A percentile compares a stretch with the other conserved stretches of the same genome.
These are phyloP conservation scores for Tryphoninae sp. DNA, from an alignment of 2,888 invertebrate species.

Conservation along the genomic window DNA sequence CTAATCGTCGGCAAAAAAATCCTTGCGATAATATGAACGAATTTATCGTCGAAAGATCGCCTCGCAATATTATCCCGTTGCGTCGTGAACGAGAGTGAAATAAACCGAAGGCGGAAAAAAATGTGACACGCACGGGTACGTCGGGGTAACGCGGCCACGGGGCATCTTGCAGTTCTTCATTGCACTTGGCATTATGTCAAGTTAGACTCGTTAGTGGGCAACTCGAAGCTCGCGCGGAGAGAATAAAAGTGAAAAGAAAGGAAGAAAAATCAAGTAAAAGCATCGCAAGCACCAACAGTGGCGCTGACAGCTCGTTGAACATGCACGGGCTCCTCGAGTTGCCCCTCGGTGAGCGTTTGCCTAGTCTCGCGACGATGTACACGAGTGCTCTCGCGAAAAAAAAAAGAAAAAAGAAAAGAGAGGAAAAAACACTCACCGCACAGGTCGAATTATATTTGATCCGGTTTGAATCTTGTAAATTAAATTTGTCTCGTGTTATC, in stretches of 20 bases:
- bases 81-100: constrained; percentile 18
- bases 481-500: constrained; percentile 15
- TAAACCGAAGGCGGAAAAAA: constrained; percentile 1
- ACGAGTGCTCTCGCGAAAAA: constrained; percentile 33
- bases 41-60: no score
- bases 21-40: no score
- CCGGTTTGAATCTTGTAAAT: constrained; percentile 33
- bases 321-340: constrained; percentile 72
- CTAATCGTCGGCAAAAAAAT: no score
- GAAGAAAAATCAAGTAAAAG: constrained; percentile 70
- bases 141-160: constrained; percentile 63
- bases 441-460: constrained; percentile 39
- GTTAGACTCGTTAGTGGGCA: constrained; percentile 80
- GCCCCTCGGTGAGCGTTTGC: constrained; percentile 47
- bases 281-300: constrained; percentile 66
- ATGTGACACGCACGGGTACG: constrained; percentile 53
- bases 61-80: background rate
- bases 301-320: constrained; percentile 80
- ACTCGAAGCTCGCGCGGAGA: constrained; percentile 69
- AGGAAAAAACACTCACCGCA: constrained; percentile 21
- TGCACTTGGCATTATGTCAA: constrained; percentile 81
- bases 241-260: constrained; percentile 37
- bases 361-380: constrained; percentile 39
- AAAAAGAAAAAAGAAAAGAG: constrained; percentile 21
- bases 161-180: constrained; percentile 77